These are phyloP conservation scores for Musca domestica DNA, from an alignment of 1,140 invertebrate species.

Conservation along the genomic window DNA sequence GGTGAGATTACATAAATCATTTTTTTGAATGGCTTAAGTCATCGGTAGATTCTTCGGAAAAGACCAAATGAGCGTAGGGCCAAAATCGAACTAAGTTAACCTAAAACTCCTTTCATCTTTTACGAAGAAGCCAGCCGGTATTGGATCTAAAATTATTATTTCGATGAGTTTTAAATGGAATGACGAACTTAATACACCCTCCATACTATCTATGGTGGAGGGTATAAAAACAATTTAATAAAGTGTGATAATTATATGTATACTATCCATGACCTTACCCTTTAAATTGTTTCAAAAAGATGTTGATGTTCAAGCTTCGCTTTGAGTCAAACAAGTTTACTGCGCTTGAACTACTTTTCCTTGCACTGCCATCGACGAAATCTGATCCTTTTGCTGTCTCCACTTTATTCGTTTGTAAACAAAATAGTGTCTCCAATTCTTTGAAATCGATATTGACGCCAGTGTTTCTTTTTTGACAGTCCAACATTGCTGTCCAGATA, in stretches of 20 bases:
- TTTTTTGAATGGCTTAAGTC: too few relatives aligned
- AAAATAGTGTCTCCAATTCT: constrained; percentile 89
- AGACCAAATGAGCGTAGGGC: background rate
- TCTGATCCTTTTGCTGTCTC: constrained; percentile 49
- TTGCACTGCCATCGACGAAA: constrained; percentile 57
- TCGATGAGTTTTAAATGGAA: too few relatives aligned
- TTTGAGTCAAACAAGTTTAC: constrained; percentile 88
- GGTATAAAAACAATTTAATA: too few relatives aligned
- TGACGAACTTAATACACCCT: too few relatives aligned
- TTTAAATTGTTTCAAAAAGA: constrained; percentile 96
- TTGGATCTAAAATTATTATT: too few relatives aligned
- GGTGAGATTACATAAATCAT: too few relatives aligned
- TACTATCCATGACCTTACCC: constrained; percentile 67
- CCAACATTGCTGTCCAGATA: constrained; percentile 88
- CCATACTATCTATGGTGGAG: too few relatives aligned
- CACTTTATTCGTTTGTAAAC: constrained; percentile 67
- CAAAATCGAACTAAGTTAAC: too few relatives aligned
- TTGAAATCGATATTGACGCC: constrained; percentile 82
- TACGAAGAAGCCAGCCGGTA: too few relatives aligned
- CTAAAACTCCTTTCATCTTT: too few relatives aligned
- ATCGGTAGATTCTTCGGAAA: too few relatives aligned
- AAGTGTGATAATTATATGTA: background rate
- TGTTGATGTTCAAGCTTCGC: constrained; percentile 93
- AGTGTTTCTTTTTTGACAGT: constrained; percentile 76
- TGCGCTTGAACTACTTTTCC: constrained; percentile 67